Evolutionary conservation across 2,888 invertebrate species (phyloP).

Genomic region (Ennomos erosarius): DNA sequence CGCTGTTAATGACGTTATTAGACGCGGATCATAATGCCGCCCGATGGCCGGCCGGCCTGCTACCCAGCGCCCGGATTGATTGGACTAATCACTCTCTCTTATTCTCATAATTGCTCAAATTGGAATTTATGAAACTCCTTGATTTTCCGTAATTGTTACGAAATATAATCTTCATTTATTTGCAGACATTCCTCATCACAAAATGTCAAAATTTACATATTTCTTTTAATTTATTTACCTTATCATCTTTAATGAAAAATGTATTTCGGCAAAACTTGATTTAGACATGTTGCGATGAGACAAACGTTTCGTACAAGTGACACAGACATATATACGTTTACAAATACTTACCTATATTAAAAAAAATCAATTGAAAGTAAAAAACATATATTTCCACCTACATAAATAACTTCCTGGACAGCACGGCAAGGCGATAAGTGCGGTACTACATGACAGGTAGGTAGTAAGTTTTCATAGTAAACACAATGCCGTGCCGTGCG

Average conservation of each 20-base stretch:
- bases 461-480: slow-evolving; percentile 22
- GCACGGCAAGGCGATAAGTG: not conserved
- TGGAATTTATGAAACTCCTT: slow-evolving; percentile 62
- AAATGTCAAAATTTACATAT: slow-evolving; percentile 33
- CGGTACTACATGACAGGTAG: slow-evolving; percentile 3
- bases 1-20: slow-evolving; percentile 84
- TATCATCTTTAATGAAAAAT: slow-evolving; percentile 4
- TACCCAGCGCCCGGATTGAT: slow-evolving; percentile 61
- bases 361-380: not conserved
- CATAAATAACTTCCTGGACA: not conserved
- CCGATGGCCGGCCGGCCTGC: slow-evolving; percentile 22
- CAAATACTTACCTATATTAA: too few species aligned
- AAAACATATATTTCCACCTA: not conserved
- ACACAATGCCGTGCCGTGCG: slow-evolving; percentile 6
- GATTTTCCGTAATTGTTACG: slow-evolving; percentile 56
- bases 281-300: too few species aligned
- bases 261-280: not conserved
- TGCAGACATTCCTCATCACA: slow-evolving; percentile 53
- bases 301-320: too few species aligned
- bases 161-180: slow-evolving; percentile 66
- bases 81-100: slow-evolving; percentile 79
- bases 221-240: slow-evolving; percentile 10
- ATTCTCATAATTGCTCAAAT: slow-evolving; percentile 77
- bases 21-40: slow-evolving; percentile 75
- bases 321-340: too few species aligned